A percentile compares a stretch with the other conserved stretches of the same genome.
Conservation (phyloP, 1,140 invertebrate species). For the Brachionus calyciflorus region DNA sequence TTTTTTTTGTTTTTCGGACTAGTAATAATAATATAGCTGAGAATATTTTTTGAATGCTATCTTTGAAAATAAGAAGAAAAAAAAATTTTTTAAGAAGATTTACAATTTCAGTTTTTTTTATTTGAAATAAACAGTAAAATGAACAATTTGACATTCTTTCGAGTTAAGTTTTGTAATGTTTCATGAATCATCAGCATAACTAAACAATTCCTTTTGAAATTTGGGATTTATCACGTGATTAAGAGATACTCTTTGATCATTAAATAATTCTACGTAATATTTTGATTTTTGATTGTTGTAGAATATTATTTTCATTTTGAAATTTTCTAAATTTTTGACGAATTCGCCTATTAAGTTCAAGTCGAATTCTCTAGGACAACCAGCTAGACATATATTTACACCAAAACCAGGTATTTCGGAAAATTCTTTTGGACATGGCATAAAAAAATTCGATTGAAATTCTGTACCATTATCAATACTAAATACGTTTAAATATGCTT, state of each 20-base stretch:
- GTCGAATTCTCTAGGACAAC: neutral
- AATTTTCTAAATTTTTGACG: neutral
- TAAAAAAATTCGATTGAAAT: neutral
- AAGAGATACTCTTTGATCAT: constrained; percentile 40
- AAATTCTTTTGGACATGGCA: constrained; percentile 28
- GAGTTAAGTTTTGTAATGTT: neutral
- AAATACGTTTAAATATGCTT: neutral
- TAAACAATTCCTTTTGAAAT: constrained; percentile 38
- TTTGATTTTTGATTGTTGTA: constrained; percentile 16
- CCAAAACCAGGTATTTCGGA: neutral
- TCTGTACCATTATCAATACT: constrained; percentile 13
- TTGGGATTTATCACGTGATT: constrained; percentile 39
- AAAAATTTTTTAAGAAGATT: constrained; percentile 32
- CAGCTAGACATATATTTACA: neutral
- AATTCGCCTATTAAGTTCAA: neutral
- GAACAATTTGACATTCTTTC: too few species aligned
- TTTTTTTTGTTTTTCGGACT: constrained; percentile 21
- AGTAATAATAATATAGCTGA: constrained; percentile 32
- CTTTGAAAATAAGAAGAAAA: constrained; percentile 35
- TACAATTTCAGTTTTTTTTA: neutral
- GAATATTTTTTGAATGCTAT: neutral
- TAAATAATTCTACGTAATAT: constrained; percentile 29
- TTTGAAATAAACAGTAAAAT: too few species aligned
- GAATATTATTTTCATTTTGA: constrained; percentile 32
- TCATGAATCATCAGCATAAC: neutral